Conservation (phyloP, 2,888 invertebrate species). For the Cheilosia urbana region DNA sequence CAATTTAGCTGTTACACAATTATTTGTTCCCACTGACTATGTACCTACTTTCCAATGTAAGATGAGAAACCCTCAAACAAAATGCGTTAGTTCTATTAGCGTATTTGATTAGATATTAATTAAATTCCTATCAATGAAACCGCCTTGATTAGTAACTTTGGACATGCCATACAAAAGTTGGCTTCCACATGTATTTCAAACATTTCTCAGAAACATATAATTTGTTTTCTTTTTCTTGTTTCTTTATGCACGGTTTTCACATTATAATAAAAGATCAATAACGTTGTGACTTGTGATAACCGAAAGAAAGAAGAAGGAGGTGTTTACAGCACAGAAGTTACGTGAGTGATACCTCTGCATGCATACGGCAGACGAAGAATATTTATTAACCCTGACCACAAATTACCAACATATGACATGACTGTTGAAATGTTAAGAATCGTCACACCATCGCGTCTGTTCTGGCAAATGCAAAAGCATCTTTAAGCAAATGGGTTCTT, state of each 20-base stretch:
- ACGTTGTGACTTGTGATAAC: constrained; percentile 13
- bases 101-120: constrained; percentile 13
- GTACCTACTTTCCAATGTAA: neutral
- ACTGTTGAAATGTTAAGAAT: constrained; percentile 56
- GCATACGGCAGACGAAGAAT: constrained; percentile 22
- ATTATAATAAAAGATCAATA: constrained; percentile 47
- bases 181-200: neutral
- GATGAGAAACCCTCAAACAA: neutral
- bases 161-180: neutral
- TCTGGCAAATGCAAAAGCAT: constrained; percentile 31
- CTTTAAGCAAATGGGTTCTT: constrained; percentile 54
- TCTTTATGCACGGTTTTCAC: constrained; percentile 1
- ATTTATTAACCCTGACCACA: constrained; percentile 65
- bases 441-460: constrained; percentile 37
- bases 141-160: neutral
- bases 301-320: neutral
- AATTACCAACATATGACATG: constrained; percentile 64
- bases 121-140: constrained; percentile 10
- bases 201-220: constrained; percentile 27
- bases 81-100: constrained; percentile 9
- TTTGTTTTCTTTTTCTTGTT: neutral
- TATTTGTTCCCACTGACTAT: neutral
- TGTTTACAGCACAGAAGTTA: constrained; percentile 42
- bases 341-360: neutral
- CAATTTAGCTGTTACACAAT: constrained; percentile 1